Evolutionary conservation across 2,797 vertebrate genomes (phyloP).

Genomic region (Sciurus vulgaris): DNA sequence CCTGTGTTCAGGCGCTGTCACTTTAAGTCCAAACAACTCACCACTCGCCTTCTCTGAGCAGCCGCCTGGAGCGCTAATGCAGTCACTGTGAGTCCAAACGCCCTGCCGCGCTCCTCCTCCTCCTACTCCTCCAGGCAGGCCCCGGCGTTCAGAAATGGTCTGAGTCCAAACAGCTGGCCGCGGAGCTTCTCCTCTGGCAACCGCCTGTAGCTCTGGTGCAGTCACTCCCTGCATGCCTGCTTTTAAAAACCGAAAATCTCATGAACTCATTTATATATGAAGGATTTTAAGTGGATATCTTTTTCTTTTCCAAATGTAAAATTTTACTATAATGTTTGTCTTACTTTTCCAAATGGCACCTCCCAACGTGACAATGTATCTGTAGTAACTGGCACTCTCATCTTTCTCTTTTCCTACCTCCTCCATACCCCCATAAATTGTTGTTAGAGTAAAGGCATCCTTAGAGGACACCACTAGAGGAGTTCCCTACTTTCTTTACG

Average conservation of each 20-base stretch:
- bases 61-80: no score
- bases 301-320: constrained; percentile 47
- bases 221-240: not conserved
- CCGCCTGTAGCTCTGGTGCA: no score
- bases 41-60: no score
- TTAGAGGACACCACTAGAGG: not conserved
- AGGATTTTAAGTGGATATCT: not conserved
- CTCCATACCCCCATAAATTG: not conserved
- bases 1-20: no score
- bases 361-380: not conserved
- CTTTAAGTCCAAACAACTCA: no score
- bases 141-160: no score
- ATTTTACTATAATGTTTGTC: not conserved
- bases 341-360: not conserved
- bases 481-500: not conserved
- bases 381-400: not conserved
- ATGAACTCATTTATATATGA: not conserved
- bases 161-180: no score
- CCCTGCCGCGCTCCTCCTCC: no score
- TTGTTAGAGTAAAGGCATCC: not conserved
- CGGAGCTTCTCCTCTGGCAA: no score
- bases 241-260: constrained; percentile 32
- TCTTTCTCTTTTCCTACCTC: not conserved
- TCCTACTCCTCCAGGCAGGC: no score
- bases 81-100: no score